A percentile compares a stretch with the other conserved stretches of the same genome.
phyloP scores from a whole-genome alignment of 2,797 vertebrate genomes.

The Enoplosus armatus region DNA sequence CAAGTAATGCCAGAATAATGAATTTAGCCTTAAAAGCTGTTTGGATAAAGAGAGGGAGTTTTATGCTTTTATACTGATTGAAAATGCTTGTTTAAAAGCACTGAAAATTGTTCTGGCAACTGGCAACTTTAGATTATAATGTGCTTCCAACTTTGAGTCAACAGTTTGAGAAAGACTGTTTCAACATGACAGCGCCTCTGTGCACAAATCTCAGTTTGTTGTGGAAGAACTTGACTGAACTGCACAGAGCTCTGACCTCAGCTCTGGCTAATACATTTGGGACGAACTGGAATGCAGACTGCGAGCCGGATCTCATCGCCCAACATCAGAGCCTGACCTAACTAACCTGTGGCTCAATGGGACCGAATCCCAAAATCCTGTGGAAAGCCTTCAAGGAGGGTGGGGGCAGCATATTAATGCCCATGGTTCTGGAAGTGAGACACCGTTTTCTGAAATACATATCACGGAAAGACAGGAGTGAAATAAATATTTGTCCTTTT shows the following conservation, averaged over 20 bases:
- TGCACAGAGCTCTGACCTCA: not conserved
- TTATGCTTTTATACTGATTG: no score
- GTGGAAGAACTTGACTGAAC: not conserved
- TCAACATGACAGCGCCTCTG: not conserved
- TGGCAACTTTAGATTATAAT: not conserved
- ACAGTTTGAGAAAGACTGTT: not conserved
- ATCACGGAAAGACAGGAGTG: not conserved
- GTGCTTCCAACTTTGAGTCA: not conserved
- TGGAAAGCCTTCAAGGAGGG: not conserved
- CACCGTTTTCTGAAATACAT: not conserved
- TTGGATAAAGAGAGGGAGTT: not conserved
- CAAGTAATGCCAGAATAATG: not conserved
- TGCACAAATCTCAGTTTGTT: not conserved
- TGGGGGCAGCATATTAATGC: not conserved
- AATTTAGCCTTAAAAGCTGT: not conserved
- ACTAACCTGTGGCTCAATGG: not conserved
- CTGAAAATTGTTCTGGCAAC: not conserved
- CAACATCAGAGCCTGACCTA: not conserved
- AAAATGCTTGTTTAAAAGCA: not conserved
- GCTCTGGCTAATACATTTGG: not conserved
- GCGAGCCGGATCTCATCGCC: not conserved
- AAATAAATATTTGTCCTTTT: constrained; percentile 7
- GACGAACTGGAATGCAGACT: constrained; percentile 7
- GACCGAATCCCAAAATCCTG: not conserved
- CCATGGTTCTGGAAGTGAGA: not conserved